Evolutionary conservation across 2,888 invertebrate species (phyloP), one percentile per base, ranked within the genome.

Genomic region (Eugnorisma glareosa): DNA sequence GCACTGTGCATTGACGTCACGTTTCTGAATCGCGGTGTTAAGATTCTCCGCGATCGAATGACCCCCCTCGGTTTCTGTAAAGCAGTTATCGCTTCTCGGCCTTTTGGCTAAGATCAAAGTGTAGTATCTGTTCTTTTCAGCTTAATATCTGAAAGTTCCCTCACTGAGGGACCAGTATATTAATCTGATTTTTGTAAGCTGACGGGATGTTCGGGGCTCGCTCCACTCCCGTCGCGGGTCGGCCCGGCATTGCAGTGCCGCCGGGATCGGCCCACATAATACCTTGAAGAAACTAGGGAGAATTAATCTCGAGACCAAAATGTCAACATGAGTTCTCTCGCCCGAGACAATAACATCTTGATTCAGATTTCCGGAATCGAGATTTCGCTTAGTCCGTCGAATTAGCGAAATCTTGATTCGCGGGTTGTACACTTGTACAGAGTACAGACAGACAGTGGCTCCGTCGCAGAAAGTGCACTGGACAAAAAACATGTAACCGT

Each of bases 231-330:
- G 75, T 72, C 71, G 13, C 71, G 72, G 72, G 72, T 73, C 67
- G 72, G 72, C 72, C 73, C 73, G 73, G 73, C 73, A 73, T 73
- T 67, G 67, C 73, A 73, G 73, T 73, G 73, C 73, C 73, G 73
- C 67, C 73, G 72, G 72, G 72, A 66, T 72, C 51, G 72, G 72
- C 72, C 72, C 67, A 73, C 40, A 51, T 72, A 24, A 40, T 28
- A 37, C 1, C 0, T 43, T 31, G 15, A 61, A 21, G 15, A 61
- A 21, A 35, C 35, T 28, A 15, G 57, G 28, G 57, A 18, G n/a
- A 15, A 28, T 0, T 1, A 28, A 57, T 15, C 15, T 54, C 54
- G 15, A 6, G 57, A 2, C 57, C 2, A 57, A 15, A 15, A 7
- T 28, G 28, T 15, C 6, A 28, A 6, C 2, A 7, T 2, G 6